Percentiles rank a stretch among this genome's conserved stretches.
These are phyloP conservation scores for Sinella curviseta DNA, from an alignment of 1,140 invertebrate genomes.

Conservation along the genomic window DNA sequence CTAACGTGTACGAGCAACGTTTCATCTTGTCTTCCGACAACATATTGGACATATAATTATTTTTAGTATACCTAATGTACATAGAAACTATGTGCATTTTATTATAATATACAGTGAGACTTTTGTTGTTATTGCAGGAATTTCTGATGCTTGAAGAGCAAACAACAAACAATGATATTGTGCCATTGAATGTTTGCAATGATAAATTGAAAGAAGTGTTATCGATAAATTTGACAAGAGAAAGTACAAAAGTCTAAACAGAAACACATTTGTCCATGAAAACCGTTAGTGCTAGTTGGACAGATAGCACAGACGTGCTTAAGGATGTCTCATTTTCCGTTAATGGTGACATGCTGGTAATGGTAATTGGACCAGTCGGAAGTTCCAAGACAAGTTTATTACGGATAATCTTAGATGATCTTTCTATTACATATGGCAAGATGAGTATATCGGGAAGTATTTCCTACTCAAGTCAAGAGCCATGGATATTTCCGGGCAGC, in stretches of 20 bases:
- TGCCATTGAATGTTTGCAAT: not conserved
- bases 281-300: slow-evolving; percentile 14
- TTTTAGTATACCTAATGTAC: too few relatives aligned
- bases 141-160: not conserved
- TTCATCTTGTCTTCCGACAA: too few relatives aligned
- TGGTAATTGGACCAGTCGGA: slow-evolving; percentile 75
- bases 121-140: not conserved
- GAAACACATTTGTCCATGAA: not conserved
- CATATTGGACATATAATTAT: too few relatives aligned
- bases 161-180: not conserved
- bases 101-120: too few relatives aligned
- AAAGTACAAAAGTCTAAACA: not conserved
- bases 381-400: slow-evolving; percentile 75
- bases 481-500: slow-evolving; percentile 69
- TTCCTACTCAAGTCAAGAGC: too few relatives aligned
- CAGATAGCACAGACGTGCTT: slow-evolving; percentile 42
- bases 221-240: slow-evolving; percentile 11
- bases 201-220: not conserved
- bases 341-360: slow-evolving; percentile 55
- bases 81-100: too few relatives aligned
- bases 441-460: slow-evolving; percentile 63
- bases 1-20: too few relatives aligned
- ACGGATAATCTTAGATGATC: slow-evolving; percentile 70
- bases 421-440: slow-evolving; percentile 65
- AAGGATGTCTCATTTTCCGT: slow-evolving; percentile 52